phyloP scores from a whole-genome alignment of 2,797 vertebrate species.

The Pristis pectinata region DNA sequence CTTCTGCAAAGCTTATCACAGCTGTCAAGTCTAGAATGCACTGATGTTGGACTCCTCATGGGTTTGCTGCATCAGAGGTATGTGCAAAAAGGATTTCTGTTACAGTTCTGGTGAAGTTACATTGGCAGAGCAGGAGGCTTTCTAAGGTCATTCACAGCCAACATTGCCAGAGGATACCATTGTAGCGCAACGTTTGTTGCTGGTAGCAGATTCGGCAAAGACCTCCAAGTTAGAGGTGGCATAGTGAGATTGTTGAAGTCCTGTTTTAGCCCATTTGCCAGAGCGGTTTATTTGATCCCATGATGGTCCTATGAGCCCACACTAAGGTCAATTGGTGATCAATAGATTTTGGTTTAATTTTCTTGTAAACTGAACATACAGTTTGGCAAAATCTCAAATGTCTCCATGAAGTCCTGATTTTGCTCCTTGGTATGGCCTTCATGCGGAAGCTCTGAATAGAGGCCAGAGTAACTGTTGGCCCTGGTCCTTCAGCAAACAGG shows the following conservation, averaged over 20 bases:
- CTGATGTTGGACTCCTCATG: neutral
- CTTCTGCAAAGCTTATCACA: no score
- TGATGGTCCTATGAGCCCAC: neutral
- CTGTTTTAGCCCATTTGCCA: neutral
- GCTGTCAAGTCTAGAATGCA: no score
- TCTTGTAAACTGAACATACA: neutral
- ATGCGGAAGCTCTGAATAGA: neutral
- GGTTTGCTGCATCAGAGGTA: neutral
- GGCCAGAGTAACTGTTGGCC: neutral
- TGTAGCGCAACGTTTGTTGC: neutral
- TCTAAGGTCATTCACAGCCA: neutral
- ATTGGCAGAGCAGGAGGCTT: neutral
- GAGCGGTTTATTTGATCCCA: neutral
- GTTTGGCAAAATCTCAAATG: neutral
- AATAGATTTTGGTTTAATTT: neutral
- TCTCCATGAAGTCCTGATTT: neutral
- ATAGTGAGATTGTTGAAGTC: neutral
- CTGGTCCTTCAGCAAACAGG: neutral
- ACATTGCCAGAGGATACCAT: neutral
- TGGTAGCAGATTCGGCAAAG: neutral
- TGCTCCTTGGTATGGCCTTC: no score
- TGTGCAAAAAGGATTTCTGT: neutral
- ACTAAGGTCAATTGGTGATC: neutral
- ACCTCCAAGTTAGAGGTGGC: neutral
- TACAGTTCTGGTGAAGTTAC: neutral